phyloP scores from a whole-genome alignment of 2,888 invertebrate species.

The Drosophila kanekoi region DNA sequence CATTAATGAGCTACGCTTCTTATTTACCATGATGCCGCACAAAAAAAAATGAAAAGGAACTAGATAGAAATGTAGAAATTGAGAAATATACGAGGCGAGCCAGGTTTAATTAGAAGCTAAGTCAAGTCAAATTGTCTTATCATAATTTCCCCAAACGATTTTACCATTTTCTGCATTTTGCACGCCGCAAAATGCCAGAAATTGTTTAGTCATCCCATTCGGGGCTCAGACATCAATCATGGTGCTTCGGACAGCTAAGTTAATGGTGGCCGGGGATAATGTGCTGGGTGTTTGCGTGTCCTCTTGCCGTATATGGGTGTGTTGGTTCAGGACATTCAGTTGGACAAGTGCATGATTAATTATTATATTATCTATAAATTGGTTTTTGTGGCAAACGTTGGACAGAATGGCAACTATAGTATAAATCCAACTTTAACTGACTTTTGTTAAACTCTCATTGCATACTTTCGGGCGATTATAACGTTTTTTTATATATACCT shows the following conservation, averaged over 20 bases:
- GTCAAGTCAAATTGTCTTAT: conserved; percentile 76
- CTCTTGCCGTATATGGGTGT: conserved; percentile 21
- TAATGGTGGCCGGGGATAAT: conserved; percentile 78
- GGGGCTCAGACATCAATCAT: conserved; percentile 70
- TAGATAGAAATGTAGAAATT: conserved; percentile 14
- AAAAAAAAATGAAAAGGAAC: conserved; percentile 29
- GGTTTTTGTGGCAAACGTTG: conserved; percentile 55
- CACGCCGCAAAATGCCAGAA: conserved; percentile 55
- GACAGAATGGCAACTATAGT: conserved; percentile 11
- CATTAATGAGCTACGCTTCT: conserved; percentile 78
- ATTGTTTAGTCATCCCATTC: conserved; percentile 70
- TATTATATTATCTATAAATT: conserved; percentile 80
- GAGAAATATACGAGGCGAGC: conserved; percentile 35
- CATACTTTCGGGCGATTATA: conserved; percentile 61
- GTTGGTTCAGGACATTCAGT: conserved; percentile 41
- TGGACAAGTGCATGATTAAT: conserved; percentile 80
- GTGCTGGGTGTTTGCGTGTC: conserved; percentile 74
- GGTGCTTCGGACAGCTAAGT: conserved; percentile 50
- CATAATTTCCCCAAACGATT: conserved; percentile 67
- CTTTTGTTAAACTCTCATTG: conserved; percentile 33
- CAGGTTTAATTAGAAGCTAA: conserved; percentile 73
- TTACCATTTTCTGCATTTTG: conserved; percentile 61
- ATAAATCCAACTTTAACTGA: neutral
- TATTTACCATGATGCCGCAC: conserved; percentile 77
- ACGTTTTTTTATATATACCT: neutral